Base-by-base conservation (phyloP, 2,888 invertebrate species). In the Octonoba sinensis region DNA sequence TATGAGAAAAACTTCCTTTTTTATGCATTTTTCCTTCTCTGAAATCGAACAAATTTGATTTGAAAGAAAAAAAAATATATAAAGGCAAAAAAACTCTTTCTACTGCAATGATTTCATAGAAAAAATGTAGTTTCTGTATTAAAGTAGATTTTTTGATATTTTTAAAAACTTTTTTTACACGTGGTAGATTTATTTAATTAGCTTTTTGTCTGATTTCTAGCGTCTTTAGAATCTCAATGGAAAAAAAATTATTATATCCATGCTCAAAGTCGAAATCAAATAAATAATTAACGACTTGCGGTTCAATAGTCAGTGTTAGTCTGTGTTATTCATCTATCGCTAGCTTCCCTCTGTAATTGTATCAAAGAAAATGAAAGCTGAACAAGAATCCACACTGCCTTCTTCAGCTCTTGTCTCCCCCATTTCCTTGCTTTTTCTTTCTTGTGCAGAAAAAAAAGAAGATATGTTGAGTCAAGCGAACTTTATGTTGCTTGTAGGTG, bases 181-280 rank as follows among this genome's bases (percentile, higher is more conserved):
- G 60, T 79, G 67, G 78, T 79, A 66, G 72, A 73, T 73, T 81
- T 73, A 81, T 81, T 81, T 81, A 81, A 81, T 81, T 81, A 81
- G 79, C 79, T 81, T 81, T 81, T 81, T 81, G 79, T 81, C 67
- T 81, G 72, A 69, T 69, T 81, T 73, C 65, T 11, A 51, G 70
- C 56, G 70, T 70, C 70, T 49, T 69, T 69, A 69, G 75, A 71
- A 60, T 71, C 56, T 57, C n/a, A 57, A 65, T 64, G 59, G 57
- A 46, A 71, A 77, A 79, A 74, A 60, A 69, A 51, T 60, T 73
- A 79, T 73, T 73, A 60, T 79, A 67, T 81, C 69, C 57, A 62
- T 81, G 73, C 51, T 73, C 79, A 81, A 60, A 51, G 79, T 67
- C 67, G 69, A 81, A 81, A 81, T 81, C 73, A 73, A 81, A 81